Conservation (phyloP, 2,888 invertebrate species). For the Aromia moschata region DNA sequence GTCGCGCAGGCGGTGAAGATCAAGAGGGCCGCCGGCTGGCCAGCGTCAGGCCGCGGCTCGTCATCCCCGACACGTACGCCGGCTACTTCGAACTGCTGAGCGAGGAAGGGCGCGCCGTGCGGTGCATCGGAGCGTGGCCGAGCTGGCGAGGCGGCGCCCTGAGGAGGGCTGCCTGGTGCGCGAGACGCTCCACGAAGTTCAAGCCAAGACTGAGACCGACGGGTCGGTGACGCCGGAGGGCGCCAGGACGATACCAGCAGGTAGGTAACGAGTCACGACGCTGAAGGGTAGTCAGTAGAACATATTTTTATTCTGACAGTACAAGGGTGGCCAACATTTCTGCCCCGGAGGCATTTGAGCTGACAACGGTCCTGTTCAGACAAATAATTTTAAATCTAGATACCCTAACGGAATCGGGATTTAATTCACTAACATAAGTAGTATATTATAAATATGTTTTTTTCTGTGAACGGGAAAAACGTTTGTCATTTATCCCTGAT, state of each 20-base stretch:
- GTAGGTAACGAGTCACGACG: too few relatives aligned
- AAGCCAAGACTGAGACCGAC: conserved; percentile 69
- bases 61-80: conserved; percentile 89
- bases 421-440: too few relatives aligned
- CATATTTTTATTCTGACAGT: too few relatives aligned
- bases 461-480: too few relatives aligned
- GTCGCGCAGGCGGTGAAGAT: conserved; percentile 90
- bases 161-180: conserved; percentile 82
- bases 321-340: too few relatives aligned
- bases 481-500: too few relatives aligned
- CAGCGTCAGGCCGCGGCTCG: conserved; percentile 82
- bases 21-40: conserved; percentile 84
- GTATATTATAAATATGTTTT: too few relatives aligned
- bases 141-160: conserved; percentile 79
- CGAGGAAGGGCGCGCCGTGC: conserved; percentile 91
- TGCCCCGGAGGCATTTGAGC: too few relatives aligned
- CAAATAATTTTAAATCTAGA: too few relatives aligned
- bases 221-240: conserved; percentile 74
- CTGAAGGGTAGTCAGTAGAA: too few relatives aligned
- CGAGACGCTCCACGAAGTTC: conserved; percentile 78
- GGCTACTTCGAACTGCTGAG: conserved; percentile 95
- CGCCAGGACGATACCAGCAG: conserved; percentile 79
- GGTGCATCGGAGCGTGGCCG: conserved; percentile 87
- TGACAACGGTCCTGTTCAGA: too few relatives aligned
- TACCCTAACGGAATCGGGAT: too few relatives aligned